Percentiles rank a stretch among this genome's conserved stretches.
Evolutionary conservation across 2,888 invertebrate genomes (phyloP).

Genomic region (Gastracanthus pulcherrimus): DNA sequence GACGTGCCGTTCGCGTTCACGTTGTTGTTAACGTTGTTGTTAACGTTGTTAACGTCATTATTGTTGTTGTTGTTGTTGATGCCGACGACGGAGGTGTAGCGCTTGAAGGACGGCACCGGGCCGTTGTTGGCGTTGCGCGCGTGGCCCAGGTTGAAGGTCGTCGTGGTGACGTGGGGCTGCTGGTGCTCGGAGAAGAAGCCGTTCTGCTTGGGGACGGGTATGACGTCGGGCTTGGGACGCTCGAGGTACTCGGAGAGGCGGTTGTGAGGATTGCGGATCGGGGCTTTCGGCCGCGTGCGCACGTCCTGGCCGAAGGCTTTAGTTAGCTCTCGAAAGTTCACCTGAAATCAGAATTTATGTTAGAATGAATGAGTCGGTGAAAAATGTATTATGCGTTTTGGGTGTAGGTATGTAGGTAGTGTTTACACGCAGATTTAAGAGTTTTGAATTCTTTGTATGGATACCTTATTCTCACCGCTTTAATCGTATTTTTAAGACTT

Average conservation of each 20-base stretch:
- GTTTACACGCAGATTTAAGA: no score
- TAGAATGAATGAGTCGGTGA: not conserved
- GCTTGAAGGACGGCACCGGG: slow-evolving; percentile 56
- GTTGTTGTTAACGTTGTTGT: slow-evolving; percentile 60
- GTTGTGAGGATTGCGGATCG: not conserved
- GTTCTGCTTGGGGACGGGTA: slow-evolving; percentile 57
- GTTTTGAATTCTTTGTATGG: no score
- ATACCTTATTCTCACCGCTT: no score
- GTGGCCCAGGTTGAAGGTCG: not conserved
- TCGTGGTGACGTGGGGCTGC: not conserved
- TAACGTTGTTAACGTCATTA: not conserved
- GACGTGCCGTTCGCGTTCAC: not conserved
- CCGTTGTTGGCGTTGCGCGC: slow-evolving; percentile 1
- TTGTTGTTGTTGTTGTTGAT: slow-evolving; percentile 58
- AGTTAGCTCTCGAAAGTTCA: slow-evolving; percentile 70
- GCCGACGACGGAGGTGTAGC: slow-evolving; percentile 70
- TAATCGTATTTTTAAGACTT: no score
- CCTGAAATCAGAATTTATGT: slow-evolving; percentile 9
- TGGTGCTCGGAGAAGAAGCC: no score
- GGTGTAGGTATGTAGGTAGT: no score
- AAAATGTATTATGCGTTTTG: not conserved
- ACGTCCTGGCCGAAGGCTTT: slow-evolving; percentile 71
- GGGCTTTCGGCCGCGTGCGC: slow-evolving; percentile 63
- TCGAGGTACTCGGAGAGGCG: slow-evolving; percentile 66
- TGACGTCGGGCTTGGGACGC: slow-evolving; percentile 34